These are phyloP conservation scores for Drosophila pseudotalamancana DNA, from an alignment of 2,888 invertebrate genomes.

Conservation along the genomic window DNA sequence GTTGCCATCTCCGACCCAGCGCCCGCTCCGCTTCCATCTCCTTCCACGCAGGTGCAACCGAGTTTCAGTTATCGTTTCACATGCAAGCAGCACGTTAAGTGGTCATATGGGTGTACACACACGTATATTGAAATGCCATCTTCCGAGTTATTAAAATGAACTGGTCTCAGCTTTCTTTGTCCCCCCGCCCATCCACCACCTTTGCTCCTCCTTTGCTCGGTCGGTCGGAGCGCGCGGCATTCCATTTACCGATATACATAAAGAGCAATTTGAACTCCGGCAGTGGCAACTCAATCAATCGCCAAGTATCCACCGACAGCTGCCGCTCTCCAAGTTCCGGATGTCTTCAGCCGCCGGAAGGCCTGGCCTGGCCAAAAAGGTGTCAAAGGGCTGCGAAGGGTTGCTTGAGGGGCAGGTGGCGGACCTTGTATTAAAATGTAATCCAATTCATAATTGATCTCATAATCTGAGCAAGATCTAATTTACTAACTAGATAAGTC, in stretches of 20 bases:
- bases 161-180: slow-evolving; percentile 17
- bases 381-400: not conserved
- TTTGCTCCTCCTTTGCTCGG: not conserved
- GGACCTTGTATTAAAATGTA: no score
- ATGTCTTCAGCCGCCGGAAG: slow-evolving; percentile 8
- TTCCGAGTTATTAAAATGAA: slow-evolving; percentile 56
- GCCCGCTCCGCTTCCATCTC: slow-evolving; percentile 3
- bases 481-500: no score
- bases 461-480: no score
- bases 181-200: no score
- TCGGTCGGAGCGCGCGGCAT: slow-evolving; percentile 11
- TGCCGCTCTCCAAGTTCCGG: slow-evolving; percentile 15
- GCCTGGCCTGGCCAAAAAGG: not conserved
- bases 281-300: slow-evolving; percentile 57
- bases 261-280: slow-evolving; percentile 31
- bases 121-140: slow-evolving; percentile 59
- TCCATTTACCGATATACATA: slow-evolving; percentile 54
- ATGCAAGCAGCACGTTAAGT: slow-evolving; percentile 75
- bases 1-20: not conserved
- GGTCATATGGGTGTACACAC: slow-evolving; percentile 46
- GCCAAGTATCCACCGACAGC: slow-evolving; percentile 5
- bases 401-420: no score
- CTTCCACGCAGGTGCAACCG: slow-evolving; percentile 70
- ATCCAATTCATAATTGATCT: no score
- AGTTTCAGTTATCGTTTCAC: slow-evolving; percentile 70